These are phyloP conservation scores for Sesia apiformis DNA, from an alignment of 2,888 invertebrate species.

Conservation along the genomic window DNA sequence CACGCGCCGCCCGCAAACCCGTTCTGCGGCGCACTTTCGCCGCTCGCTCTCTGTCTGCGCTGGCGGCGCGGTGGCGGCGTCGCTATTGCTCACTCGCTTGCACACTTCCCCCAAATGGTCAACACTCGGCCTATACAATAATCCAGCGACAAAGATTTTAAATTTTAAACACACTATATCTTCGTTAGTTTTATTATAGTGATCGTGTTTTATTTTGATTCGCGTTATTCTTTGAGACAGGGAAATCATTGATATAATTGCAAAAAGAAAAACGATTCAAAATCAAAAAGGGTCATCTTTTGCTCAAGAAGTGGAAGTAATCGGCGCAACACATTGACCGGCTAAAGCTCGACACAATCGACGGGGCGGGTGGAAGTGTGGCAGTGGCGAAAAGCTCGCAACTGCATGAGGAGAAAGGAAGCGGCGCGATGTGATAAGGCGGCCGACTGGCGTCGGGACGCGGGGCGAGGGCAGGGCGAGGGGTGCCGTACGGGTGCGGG, in stretches of 20 bases:
- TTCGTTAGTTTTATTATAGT: no score
- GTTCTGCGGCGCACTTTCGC: conserved; percentile 67
- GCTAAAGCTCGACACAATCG: conserved; percentile 53
- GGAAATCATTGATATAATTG: no score
- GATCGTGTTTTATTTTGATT: no score
- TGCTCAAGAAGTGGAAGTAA: conserved; percentile 31
- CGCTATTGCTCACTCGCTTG: conserved; percentile 44
- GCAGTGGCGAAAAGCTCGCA: conserved; percentile 71
- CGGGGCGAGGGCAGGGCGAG: conserved; percentile 17
- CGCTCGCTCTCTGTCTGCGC: conserved; percentile 47
- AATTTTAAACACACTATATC: no score
- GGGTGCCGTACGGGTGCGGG: conserved; percentile 36
- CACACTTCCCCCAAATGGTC: conserved; percentile 20
- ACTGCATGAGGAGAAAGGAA: conserved; percentile 73
- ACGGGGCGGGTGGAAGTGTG: conserved; percentile 67
- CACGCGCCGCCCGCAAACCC: conserved; percentile 64
- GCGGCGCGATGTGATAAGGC: conserved; percentile 69
- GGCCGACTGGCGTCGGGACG: conserved; percentile 51
- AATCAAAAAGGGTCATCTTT: neutral
- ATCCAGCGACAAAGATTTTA: no score
- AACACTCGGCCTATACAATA: no score
- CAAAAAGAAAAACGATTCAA: no score
- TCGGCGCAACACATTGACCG: conserved; percentile 52
- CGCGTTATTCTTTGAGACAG: no score
- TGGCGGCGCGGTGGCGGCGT: conserved; percentile 20